Conservation (phyloP, 2,797 vertebrate species). For the Lagorchestes hirsutus region DNA sequence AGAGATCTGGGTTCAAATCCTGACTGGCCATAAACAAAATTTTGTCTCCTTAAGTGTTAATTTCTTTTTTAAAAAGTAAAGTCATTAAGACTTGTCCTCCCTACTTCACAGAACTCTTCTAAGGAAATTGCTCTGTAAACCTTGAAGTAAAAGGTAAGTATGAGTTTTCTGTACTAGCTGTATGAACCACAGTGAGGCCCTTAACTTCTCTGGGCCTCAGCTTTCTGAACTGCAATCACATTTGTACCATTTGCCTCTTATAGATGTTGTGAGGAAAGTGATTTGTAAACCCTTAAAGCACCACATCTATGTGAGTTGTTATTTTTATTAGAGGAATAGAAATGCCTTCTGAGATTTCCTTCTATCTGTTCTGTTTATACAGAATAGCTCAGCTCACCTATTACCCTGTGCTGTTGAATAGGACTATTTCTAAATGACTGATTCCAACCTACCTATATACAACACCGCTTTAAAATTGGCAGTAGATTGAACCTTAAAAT, state of each 20-base stretch:
- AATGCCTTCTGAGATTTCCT: conserved; percentile 25
- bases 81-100: background rate
- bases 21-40: background rate
- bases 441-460: conserved; percentile 39
- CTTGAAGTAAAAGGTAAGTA: background rate
- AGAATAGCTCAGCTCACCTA: conserved; percentile 38
- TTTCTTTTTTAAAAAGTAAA: background rate
- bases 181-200: background rate
- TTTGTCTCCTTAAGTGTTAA: background rate
- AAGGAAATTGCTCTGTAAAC: background rate
- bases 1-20: background rate
- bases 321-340: conserved; percentile 39
- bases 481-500: conserved; percentile 5
- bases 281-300: background rate
- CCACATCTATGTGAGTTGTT: background rate
- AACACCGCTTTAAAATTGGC: conserved; percentile 36
- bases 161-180: background rate
- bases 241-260: background rate
- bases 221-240: conserved; percentile 33
- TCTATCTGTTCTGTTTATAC: conserved; percentile 36
- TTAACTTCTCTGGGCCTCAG: conserved; percentile 40
- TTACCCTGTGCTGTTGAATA: background rate
- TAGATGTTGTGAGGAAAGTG: background rate
- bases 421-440: conserved; percentile 44
- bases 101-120: background rate